Percentiles rank a stretch among this genome's conserved stretches.
phyloP scores from a whole-genome alignment of 1,140 invertebrate genomes.

The Drosophila fuyamai region DNA sequence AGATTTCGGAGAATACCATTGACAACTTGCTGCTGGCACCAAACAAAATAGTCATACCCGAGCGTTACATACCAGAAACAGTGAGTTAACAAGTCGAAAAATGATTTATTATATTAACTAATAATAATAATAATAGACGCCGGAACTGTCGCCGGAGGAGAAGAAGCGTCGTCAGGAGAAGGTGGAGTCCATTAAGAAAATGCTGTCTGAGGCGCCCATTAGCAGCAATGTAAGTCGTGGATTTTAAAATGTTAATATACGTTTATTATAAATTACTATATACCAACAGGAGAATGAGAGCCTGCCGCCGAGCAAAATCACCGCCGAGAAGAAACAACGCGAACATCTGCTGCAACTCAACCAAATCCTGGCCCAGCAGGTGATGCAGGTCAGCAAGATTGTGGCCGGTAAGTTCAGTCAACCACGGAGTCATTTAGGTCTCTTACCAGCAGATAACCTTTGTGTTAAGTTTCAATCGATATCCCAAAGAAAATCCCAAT shows the following conservation, averaged over 20 bases:
- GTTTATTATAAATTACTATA: not conserved
- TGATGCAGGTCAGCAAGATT: constrained; percentile 96
- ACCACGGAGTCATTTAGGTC: constrained; percentile 5
- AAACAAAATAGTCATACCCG: constrained; percentile 95
- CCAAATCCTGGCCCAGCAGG: constrained; percentile 96
- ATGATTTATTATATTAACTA: not conserved
- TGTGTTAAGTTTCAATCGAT: constrained; percentile 53
- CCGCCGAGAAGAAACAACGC: constrained; percentile 93
- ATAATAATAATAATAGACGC: constrained; percentile 85
- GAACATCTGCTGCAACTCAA: constrained; percentile 95
- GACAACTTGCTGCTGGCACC: constrained; percentile 93
- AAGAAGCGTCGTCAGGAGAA: constrained; percentile 92
- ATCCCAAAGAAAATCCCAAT: constrained; percentile 32
- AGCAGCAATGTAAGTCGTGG: constrained; percentile 84
- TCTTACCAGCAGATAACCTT: constrained; percentile 16
- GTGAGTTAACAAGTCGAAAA: constrained; percentile 80
- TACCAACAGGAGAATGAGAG: constrained; percentile 75
- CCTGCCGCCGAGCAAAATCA: constrained; percentile 87
- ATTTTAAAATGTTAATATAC: not conserved
- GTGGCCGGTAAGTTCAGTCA: constrained; percentile 91
- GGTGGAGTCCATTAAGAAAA: constrained; percentile 95
- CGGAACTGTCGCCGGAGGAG: constrained; percentile 92
- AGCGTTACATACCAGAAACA: constrained; percentile 95
- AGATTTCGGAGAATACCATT: constrained; percentile 90
- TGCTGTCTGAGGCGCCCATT: constrained; percentile 90